Base-by-base conservation (phyloP, 1,140 invertebrate genomes). In the Cyrtorhinus lividipennis region DNA sequence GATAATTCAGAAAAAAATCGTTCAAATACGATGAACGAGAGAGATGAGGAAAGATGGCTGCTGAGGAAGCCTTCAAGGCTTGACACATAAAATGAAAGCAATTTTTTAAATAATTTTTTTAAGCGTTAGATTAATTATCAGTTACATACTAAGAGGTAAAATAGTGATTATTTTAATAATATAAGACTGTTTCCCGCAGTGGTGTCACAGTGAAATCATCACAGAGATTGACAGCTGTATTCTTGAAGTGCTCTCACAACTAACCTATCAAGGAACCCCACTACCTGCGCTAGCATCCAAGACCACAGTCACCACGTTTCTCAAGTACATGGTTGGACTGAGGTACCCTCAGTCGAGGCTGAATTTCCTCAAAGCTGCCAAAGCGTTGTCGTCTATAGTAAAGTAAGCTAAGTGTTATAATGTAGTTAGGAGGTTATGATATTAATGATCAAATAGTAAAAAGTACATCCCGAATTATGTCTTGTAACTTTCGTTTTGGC, bases 361-460 rank as follows among this genome's bases (percentile, higher is more conserved):
- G 22, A 62, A 65, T 26, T 65, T 62, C 60, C 12, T 60, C 10
- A 62, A 62, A 26, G 66, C 66, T 8, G 57, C 61, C 1, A 60
- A 53, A 46, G 45, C 64, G 44, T 53, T 67, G 0, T 59, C 38
- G 10, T 30, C 63, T 1, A 65, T 67, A 25, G 66, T 64, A 2
- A 61, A 30, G 66, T 67, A 63, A 63, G 62, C n/a, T n/a, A n/a
- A n/a, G n/a, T 60, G n/a, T n/a, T n/a, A n/a, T n/a, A 24, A 15
- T 2, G 3, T 26, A 26, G 58, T 20, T 12, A 8, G 8, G 8
- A 5, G 23, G 12, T 26, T 12, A 59, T 15, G 1, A 24, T 45
- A 12, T 56, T 48, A n/a, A n/a, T n/a, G n/a, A n/a, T n/a, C n/a
- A n/a, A n/a, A n/a, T n/a, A n/a, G n/a, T n/a, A n/a, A n/a, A n/a